Percentiles rank a stretch among this genome's conserved stretches.
These are phyloP conservation scores for Carassius carassius DNA, from an alignment of 2,113 vertebrate genomes.

Conservation along the genomic window DNA sequence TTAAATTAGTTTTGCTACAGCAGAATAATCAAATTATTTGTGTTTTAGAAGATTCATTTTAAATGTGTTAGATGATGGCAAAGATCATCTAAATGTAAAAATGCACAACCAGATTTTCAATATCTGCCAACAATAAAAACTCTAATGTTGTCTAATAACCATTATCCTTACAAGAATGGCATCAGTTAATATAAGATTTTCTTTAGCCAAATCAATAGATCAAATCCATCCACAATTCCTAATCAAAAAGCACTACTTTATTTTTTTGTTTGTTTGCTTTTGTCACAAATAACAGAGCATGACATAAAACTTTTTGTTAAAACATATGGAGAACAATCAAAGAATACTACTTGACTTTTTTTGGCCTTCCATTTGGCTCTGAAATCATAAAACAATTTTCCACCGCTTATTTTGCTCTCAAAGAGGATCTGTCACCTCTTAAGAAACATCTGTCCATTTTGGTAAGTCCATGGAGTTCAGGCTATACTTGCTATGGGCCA, in stretches of 20 bases:
- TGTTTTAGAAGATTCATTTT: no score
- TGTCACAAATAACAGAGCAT: not conserved
- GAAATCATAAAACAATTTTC: not conserved
- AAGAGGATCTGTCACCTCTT: constrained; percentile 49
- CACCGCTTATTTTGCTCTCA: constrained; percentile 42
- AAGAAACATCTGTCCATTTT: constrained; percentile 64
- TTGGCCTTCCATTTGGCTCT: not conserved
- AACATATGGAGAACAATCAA: not conserved
- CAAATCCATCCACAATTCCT: not conserved
- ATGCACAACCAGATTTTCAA: not conserved
- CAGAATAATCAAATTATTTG: not conserved
- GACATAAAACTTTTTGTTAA: not conserved
- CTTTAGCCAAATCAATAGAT: not conserved
- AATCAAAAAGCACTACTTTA: not conserved
- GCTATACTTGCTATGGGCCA: constrained; percentile 65
- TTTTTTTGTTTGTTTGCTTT: not conserved
- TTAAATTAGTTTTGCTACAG: not conserved
- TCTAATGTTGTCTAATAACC: not conserved
- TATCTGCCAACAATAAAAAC: not conserved
- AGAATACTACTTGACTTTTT: not conserved
- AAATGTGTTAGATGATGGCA: not conserved
- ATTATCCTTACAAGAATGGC: not conserved
- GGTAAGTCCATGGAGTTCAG: constrained; percentile 59
- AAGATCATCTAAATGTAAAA: not conserved
- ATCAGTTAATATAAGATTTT: not conserved